Evolutionary conservation across 2,113 vertebrate species (phyloP).

Genomic region (Indicator maculatus): DNA sequence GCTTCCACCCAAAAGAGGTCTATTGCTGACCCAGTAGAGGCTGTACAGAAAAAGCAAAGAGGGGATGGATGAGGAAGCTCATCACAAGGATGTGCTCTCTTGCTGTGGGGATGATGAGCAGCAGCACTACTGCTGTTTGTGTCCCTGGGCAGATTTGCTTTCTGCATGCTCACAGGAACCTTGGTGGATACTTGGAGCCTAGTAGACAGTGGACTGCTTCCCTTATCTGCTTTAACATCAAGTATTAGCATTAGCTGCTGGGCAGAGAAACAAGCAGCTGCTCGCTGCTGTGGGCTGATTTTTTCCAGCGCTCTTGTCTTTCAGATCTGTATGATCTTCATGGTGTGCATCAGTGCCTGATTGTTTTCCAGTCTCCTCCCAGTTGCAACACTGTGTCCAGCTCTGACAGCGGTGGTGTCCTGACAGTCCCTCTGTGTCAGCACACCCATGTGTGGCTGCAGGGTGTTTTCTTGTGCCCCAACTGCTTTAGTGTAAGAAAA

Average conservation of each 20-base stretch:
- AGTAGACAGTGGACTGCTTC: background rate
- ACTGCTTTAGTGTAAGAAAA: background rate
- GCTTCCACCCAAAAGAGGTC: background rate
- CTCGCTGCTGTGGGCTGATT: background rate
- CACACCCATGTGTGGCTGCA: fast-evolving
- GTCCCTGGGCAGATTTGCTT: background rate
- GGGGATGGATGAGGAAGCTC: background rate
- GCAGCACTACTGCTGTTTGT: fast-evolving
- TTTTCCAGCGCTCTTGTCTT: background rate
- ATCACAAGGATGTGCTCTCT: background rate
- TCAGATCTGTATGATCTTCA: background rate
- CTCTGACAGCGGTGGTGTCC: fast-evolving
- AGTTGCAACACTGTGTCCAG: background rate
- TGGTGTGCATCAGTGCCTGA: background rate
- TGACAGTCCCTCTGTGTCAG: background rate
- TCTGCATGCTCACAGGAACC: fast-evolving
- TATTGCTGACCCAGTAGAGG: background rate
- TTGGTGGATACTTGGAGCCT: background rate
- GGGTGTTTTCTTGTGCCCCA: background rate
- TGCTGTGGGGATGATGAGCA: background rate
- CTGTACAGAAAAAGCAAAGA: background rate
- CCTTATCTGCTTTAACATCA: background rate
- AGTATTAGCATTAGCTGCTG: background rate
- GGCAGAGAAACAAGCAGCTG: background rate
- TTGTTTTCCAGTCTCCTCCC: background rate